Evolutionary conservation across 1,140 invertebrate genomes (phyloP), one percentile per base, ranked within the genome.

Genomic region (Zaprionus tsacasi): DNA sequence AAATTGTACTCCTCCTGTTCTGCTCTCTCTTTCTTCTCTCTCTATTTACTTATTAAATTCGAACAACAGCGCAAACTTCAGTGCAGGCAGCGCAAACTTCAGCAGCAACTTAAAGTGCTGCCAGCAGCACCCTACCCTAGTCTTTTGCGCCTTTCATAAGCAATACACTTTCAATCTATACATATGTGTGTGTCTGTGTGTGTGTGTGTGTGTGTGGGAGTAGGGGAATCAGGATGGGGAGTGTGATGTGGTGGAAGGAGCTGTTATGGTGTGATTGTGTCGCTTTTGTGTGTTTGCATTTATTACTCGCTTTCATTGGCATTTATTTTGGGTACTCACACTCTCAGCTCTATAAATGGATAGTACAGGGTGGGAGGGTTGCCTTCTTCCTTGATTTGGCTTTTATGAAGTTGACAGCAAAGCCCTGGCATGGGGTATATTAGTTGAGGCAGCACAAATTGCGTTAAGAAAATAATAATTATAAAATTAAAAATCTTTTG

Each of bases 301-400:
- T 81, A 89, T 90, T 89, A 70, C 79, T 81, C 78, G 74, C 78
- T 89, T 89, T 88, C 85, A 89, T 81, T 89, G 85, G 71, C 85
- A 83, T 85, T 88, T 88, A 89, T 90, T 85, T 80, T 70, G 55
- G 78, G 50, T 69, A 73, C 71, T 68, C 52, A 55, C 52, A 21
- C 60, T 30, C 68, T 25, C 17, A 12, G 27, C 36, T 35, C 72
- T 55, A 45, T 40, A 45, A 30, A 12, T 11, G 45, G 55, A 55
- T 48, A 40, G 36, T 1, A n/a, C 33, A 3, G 21, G 21, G 21
- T 21, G 11, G 25, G n/a, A 1, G n/a, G 70, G 66, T 69, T 57
- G 75, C 76, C 38, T 43, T 79, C 0, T 30, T 3, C 13, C 48
- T 38, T 72, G 74, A 79, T 79, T 79, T 76, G 69, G 74, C 77